A percentile compares a stretch with the other conserved stretches of the same genome.
Conservation (phyloP, 2,797 vertebrate species). For the Apodemus agrarius region DNA sequence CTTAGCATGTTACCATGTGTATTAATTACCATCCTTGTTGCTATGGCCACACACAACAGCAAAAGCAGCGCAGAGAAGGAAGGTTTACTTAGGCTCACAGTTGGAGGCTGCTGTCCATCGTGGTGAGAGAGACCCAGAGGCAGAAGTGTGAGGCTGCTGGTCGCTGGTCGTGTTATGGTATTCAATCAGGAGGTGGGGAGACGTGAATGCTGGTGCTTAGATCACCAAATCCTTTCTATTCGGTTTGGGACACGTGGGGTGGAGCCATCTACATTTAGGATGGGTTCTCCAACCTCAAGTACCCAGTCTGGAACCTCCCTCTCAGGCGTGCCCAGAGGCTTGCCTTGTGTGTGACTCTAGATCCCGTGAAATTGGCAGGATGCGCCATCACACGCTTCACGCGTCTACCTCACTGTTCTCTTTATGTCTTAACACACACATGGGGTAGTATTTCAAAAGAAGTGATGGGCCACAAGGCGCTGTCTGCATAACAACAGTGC, state of each 20-base stretch:
- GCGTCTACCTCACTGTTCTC: not conserved
- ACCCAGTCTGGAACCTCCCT: not conserved
- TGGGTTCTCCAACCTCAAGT: not conserved
- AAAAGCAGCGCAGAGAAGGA: not conserved
- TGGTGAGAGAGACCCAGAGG: not conserved
- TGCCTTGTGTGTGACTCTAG: not conserved
- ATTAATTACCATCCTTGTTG: not conserved
- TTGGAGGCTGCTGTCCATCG: not conserved
- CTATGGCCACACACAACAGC: too few species aligned
- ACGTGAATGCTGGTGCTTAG: not conserved
- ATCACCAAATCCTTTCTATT: not conserved
- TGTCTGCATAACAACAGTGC: too few species aligned
- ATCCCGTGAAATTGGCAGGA: fast-evolving
- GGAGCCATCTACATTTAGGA: not conserved
- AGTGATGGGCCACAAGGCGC: not conserved
- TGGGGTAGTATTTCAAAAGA: not conserved
- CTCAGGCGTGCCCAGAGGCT: not conserved
- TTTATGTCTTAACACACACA: not conserved
- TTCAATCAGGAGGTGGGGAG: not conserved
- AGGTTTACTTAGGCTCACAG: not conserved
- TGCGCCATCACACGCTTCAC: not conserved
- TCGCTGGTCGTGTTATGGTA: too few species aligned
- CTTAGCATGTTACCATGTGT: not conserved
- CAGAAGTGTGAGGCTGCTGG: not conserved
- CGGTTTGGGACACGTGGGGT: not conserved